A percentile compares a stretch with the other conserved stretches of the same genome.
phyloP scores from a whole-genome alignment of 2,113 vertebrate genomes.

The Oophaga pumilio region DNA sequence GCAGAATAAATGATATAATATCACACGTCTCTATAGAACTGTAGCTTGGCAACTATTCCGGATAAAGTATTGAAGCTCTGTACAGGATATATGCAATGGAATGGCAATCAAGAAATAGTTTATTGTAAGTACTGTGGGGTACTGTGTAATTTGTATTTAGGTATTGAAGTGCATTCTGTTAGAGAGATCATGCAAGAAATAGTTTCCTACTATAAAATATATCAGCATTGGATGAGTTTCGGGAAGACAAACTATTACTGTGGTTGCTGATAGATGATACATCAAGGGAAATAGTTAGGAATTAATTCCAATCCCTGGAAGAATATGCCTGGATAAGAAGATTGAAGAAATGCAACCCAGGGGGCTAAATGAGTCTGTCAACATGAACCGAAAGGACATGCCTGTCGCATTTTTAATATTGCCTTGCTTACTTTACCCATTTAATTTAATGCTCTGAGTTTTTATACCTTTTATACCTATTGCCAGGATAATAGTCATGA shows the following conservation, averaged over 20 bases:
- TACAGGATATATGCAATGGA: neutral
- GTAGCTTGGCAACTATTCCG: neutral
- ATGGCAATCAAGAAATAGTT: neutral
- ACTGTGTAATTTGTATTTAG: too few species aligned
- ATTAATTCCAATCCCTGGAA: constrained; percentile 1
- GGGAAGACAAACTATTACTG: neutral
- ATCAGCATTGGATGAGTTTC: neutral
- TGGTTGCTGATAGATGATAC: neutral
- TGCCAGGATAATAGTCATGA: neutral
- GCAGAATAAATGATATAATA: neutral
- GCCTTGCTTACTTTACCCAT: neutral
- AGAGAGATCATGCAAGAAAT: neutral
- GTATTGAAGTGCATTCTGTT: neutral
- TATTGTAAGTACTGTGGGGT: neutral
- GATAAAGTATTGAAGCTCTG: neutral
- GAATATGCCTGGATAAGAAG: constrained; percentile 2
- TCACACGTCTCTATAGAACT: neutral
- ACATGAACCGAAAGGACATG: neutral
- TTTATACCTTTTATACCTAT: neutral
- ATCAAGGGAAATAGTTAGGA: constrained; percentile 9
- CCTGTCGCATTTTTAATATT: neutral
- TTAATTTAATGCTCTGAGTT: neutral
- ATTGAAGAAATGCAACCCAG: constrained; percentile 1
- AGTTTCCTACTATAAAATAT: neutral
- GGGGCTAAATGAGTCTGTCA: constrained; percentile 1